A percentile compares a stretch with the other conserved stretches of the same genome.
These are phyloP conservation scores for Diabrotica balteata DNA, from an alignment of 2,888 invertebrate genomes.

Conservation along the genomic window DNA sequence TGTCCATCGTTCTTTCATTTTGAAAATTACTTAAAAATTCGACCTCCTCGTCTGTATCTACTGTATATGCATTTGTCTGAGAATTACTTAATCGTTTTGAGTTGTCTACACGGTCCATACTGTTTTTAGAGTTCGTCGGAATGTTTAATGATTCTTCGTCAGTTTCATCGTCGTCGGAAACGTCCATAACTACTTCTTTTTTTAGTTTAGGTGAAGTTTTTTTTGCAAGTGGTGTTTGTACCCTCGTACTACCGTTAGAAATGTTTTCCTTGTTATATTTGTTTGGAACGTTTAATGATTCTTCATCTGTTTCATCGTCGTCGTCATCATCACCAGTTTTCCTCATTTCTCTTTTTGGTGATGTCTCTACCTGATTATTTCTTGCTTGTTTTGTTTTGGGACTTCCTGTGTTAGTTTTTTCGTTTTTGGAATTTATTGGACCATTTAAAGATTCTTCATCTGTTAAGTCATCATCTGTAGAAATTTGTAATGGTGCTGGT, in stretches of 20 bases:
- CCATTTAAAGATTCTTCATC: slow-evolving; percentile 30
- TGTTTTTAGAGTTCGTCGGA: slow-evolving; percentile 10
- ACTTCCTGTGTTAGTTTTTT: neutral
- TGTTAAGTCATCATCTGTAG: neutral
- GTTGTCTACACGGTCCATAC: neutral
- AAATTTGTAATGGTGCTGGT: too few relatives aligned
- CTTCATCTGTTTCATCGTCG: neutral
- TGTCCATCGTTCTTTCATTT: slow-evolving; percentile 57
- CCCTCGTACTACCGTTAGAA: too few relatives aligned
- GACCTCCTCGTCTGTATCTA: slow-evolving; percentile 57
- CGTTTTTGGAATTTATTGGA: slow-evolving; percentile 15
- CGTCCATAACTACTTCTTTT: neutral
- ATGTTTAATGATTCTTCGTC: slow-evolving; percentile 29
- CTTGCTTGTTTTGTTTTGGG: neutral
- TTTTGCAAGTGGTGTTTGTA: too few relatives aligned
- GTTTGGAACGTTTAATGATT: neutral
- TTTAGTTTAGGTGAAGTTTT: too few relatives aligned
- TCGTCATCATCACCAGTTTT: neutral
- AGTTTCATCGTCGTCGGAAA: neutral
- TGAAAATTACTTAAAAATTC: slow-evolving; percentile 24
- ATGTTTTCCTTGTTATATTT: neutral
- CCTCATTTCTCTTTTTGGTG: neutral
- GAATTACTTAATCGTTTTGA: slow-evolving; percentile 26
- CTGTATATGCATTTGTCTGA: slow-evolving; percentile 43
- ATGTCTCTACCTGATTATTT: neutral